These are phyloP conservation scores for Oligia fasciuncula DNA, from an alignment of 2,888 invertebrate species.

Conservation along the genomic window DNA sequence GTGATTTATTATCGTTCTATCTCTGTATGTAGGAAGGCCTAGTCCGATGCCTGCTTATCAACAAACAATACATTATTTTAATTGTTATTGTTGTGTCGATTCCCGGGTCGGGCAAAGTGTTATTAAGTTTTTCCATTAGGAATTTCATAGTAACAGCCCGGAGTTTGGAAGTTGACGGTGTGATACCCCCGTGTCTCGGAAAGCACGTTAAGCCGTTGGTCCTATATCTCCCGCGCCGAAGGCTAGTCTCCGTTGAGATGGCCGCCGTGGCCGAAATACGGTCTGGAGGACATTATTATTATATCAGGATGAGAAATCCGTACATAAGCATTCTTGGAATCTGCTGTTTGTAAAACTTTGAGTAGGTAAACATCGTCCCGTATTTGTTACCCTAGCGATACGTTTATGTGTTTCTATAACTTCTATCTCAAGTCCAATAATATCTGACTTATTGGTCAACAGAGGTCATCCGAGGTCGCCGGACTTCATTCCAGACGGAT, in stretches of 20 bases:
- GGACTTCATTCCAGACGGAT: slow-evolving; percentile 14
- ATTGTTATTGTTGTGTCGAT: neutral
- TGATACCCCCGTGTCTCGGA: too few relatives aligned
- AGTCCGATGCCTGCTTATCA: neutral
- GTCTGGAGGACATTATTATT: too few relatives aligned
- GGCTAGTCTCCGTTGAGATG: too few relatives aligned
- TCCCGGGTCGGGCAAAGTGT: too few relatives aligned
- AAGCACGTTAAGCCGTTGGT: too few relatives aligned
- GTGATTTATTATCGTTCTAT: neutral
- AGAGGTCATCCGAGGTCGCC: slow-evolving; percentile 13
- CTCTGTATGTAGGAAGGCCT: neutral
- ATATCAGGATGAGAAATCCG: neutral
- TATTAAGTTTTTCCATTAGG: too few relatives aligned
- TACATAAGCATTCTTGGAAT: neutral
- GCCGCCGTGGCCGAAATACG: too few relatives aligned
- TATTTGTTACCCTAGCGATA: slow-evolving; percentile 10
- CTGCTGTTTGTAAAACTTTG: slow-evolving; percentile 1
- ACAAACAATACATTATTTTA: neutral
- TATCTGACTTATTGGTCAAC: slow-evolving; percentile 12
- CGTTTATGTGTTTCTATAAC: slow-evolving; percentile 9
- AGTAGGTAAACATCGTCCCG: slow-evolving; percentile 9
- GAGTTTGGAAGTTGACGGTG: too few relatives aligned
- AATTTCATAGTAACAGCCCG: too few relatives aligned
- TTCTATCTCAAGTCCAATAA: slow-evolving; percentile 9
- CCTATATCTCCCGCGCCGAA: too few relatives aligned